Evolutionary conservation across 1,140 invertebrate genomes (phyloP), one percentile per base, ranked within the genome.

Genomic region (Megalopta genalis): DNA sequence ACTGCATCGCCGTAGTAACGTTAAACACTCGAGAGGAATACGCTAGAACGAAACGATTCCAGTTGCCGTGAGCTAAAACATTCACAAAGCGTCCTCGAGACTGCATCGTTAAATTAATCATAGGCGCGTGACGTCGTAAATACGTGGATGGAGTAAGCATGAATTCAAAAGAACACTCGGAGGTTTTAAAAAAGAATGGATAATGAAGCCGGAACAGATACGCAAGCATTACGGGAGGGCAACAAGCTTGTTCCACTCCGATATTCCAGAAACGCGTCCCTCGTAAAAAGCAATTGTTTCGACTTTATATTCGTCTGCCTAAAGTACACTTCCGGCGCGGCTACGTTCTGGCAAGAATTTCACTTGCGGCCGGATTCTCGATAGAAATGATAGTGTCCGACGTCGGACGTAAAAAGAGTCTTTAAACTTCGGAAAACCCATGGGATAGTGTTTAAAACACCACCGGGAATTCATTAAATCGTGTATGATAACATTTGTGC

Each of bases 231-330:
- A 63, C 27, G 32, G n/a, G 27, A 23, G n/a, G 16, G 4, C 37
- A 66, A 42, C 27, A 74, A 25, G 75, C 57, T 80, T 75, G 82
- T 71, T 66, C 42, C 60, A 32, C 37, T 68, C 78, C 59, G 52
- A 82, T 82, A 88, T 87, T 85, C 87, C 42, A 81, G 65, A 71
- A 86, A 77, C 86, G 86, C 86, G 68, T 77, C 65, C 59, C 68
- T 87, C 86, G 84, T 88, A 88, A 88, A 89, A 88, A 81, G 72
- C 82, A 86, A 88, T 88, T 82, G 84, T 88, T 88, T 82, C 82
- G 75, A 78, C 86, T 86, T 85, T 88, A 85, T 85, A 80, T 75
- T 54, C 71, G 68, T 68, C 70, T 66, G 57, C 60, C 78, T 66
- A 46, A 46, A 68, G 59, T 16, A 63, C 64, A 49, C 32, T 65